A percentile compares a stretch with the other conserved stretches of the same genome.
These are phyloP conservation scores for Ellobius talpinus DNA, from an alignment of 2,113 vertebrate genomes.

Conservation along the genomic window DNA sequence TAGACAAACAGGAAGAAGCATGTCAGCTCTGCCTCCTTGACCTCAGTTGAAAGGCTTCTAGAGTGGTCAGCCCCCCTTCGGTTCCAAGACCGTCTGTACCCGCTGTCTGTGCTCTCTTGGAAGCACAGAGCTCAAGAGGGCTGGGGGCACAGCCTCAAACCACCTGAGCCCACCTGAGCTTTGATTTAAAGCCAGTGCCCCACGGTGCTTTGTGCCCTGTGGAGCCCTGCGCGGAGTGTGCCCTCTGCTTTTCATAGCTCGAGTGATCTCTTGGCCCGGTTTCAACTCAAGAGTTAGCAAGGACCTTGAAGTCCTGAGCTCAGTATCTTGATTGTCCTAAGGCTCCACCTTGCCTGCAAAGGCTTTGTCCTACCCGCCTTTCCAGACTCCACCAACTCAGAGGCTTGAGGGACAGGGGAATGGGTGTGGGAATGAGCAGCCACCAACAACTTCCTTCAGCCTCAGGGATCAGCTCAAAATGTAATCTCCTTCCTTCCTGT, in stretches of 20 bases:
- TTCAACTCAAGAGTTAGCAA: not conserved
- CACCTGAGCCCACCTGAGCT: rapidly evolving
- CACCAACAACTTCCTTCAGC: not conserved
- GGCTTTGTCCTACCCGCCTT: not conserved
- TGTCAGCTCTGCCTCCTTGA: not conserved
- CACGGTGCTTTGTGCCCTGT: not conserved
- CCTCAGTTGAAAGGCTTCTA: not conserved
- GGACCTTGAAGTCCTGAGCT: not conserved
- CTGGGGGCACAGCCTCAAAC: not conserved
- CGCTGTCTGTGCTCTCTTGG: not conserved
- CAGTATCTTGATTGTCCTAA: not conserved
- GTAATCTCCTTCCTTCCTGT: not conserved
- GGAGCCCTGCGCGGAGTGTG: not conserved
- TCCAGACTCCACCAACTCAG: not conserved
- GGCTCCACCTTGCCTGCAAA: not conserved
- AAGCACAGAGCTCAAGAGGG: not conserved
- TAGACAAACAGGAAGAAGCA: not conserved
- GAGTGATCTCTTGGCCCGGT: not conserved
- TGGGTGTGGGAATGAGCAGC: not conserved
- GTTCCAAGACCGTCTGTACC: not conserved
- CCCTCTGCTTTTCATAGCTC: not conserved
- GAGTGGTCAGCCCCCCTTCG: not conserved
- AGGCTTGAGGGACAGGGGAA: rapidly evolving
- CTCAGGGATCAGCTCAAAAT: not conserved
- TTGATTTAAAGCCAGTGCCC: not conserved